Evolutionary conservation across 2,888 invertebrate genomes (phyloP), one percentile per base, ranked within the genome.

Genomic region (Pterobdella sp.): DNA sequence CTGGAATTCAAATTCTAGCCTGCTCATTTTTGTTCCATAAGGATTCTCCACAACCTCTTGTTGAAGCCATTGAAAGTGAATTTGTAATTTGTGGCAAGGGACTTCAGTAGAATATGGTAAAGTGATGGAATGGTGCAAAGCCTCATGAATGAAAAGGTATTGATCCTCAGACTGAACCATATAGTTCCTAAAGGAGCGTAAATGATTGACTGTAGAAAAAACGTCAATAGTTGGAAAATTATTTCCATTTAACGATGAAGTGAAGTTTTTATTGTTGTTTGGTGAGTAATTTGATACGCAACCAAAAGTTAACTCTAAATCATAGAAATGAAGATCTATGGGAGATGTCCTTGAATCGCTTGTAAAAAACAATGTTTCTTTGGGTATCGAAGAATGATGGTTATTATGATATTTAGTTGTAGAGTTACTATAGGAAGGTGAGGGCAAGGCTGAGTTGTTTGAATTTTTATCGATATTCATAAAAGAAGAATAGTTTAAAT

Each of bases 91-190:
- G n/a, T 56, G 60, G n/a, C n/a, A 56, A 26, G 60, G 60, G 35
- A 98, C 91, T 85, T 98, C 98, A 0, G 97, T 97, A 80, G 90
- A 90, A 0, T 95, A 97, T 82, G 95, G 95, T 76, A 94, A 91
- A 4, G 95, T 93, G 4, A 97, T 97, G 1, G 63, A 60, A 85
- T 98, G 97, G 73, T 96, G 86, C 32, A 98, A 77, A 1, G 97
- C 93, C 82, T 98, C 98, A 83, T 98, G 96, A 79, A 98, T 97
- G 86, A 98, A 98, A 78, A 97, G 93, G 85, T 98, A 98, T 85
- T 98, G 96, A 85, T 96, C 96, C 85, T 96, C 96, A n/a, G 96
- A 96, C 78, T 84, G 84, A 36, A 98, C 74, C 97, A 98, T 98
- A 86, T 98, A 98, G 85, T 97, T 97, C 72, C 98, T 89, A 84